phyloP scores from a whole-genome alignment of 2,888 invertebrate species.

The Phoronis australis region DNA sequence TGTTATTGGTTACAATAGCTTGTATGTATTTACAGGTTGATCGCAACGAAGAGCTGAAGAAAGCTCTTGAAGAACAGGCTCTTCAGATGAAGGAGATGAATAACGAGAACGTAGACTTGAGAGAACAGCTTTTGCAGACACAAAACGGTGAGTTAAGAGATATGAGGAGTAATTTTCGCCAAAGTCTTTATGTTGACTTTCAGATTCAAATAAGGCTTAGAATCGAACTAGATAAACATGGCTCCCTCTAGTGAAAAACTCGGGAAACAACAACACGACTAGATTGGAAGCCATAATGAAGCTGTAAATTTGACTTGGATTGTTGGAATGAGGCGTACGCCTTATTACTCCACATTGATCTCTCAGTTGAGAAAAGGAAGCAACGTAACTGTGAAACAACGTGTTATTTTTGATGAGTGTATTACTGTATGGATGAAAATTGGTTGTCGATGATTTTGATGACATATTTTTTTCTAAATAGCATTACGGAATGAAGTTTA shows the following conservation, averaged over 20 bases:
- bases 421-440: neutral
- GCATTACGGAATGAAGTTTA: conserved; percentile 45
- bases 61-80: conserved; percentile 40
- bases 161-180: no score
- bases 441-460: neutral
- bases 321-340: no score
- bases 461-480: conserved; percentile 20
- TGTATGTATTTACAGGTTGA: conserved; percentile 25
- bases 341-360: neutral
- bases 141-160: no score
- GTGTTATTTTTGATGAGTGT: neutral
- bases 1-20: no score
- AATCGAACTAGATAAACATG: no score
- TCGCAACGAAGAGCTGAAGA: conserved; percentile 31
- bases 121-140: conserved; percentile 36
- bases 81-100: conserved; percentile 44
- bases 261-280: no score
- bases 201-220: no score
- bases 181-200: no score
- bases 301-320: no score
- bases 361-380: neutral
- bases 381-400: neutral
- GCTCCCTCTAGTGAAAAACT: no score
- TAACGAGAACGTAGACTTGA: conserved; percentile 35
- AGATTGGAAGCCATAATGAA: no score